Percentiles rank a stretch among this genome's conserved stretches.
phyloP scores from a whole-genome alignment of 2,888 invertebrate species.

The Chaitophorus viminalis region DNA sequence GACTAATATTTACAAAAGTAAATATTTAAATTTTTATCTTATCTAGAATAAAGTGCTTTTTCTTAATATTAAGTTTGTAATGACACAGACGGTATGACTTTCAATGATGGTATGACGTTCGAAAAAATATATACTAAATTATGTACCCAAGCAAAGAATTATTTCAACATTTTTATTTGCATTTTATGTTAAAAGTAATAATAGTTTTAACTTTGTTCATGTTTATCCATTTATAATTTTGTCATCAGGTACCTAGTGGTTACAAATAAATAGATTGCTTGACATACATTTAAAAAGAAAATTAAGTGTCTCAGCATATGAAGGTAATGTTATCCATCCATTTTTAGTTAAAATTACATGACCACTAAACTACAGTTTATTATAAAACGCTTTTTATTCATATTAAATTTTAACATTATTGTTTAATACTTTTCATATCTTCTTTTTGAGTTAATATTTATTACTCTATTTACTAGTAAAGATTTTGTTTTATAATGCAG shows the following conservation, averaged over 20 bases:
- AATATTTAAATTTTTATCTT: constrained; percentile 15
- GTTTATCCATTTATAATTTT: constrained; percentile 52
- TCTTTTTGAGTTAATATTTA: neutral
- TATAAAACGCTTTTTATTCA: constrained; percentile 8
- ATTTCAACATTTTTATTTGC: neutral
- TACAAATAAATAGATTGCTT: constrained; percentile 51
- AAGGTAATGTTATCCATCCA: constrained; percentile 51
- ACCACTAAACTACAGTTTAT: constrained; percentile 34
- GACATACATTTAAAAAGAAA: constrained; percentile 43
- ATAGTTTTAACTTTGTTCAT: constrained; percentile 13
- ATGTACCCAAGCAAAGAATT: neutral
- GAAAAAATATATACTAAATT: neutral
- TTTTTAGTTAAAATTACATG: constrained; percentile 27
- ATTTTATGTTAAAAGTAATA: neutral
- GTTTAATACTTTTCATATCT: neutral
- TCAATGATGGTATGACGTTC: neutral
- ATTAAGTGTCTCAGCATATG: constrained; percentile 34
- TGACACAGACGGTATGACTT: neutral
- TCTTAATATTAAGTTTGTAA: neutral
- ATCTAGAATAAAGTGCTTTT: neutral
- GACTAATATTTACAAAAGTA: neutral
- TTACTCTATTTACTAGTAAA: too few relatives aligned
- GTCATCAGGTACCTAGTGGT: constrained; percentile 45
- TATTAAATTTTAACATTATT: neutral
- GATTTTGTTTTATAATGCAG: too few relatives aligned